These are phyloP conservation scores for Rhinoraja longicauda DNA, from an alignment of 2,797 vertebrate species.

Conservation along the genomic window DNA sequence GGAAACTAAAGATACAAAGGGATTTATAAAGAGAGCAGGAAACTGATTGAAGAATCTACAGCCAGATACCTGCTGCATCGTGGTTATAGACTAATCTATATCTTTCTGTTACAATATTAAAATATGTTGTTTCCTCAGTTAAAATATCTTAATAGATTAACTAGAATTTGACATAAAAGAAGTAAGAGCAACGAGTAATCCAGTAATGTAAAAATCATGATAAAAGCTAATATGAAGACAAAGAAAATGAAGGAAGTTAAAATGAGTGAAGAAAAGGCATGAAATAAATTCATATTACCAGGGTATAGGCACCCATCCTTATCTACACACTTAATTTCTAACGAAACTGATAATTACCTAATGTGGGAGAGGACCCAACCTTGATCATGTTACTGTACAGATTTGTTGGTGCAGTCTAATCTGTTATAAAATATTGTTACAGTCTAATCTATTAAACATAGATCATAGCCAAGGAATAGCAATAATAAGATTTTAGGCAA, in stretches of 20 bases:
- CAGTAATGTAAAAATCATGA: not conserved
- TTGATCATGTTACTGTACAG: not conserved
- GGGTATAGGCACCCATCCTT: not conserved
- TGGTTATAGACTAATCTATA: not conserved
- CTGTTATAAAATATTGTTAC: slow-evolving; percentile 7
- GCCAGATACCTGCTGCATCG: not conserved
- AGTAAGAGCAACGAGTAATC: not conserved
- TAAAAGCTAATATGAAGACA: not conserved
- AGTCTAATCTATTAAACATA: slow-evolving; percentile 1
- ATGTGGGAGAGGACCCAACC: not conserved
- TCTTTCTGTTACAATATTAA: not conserved
- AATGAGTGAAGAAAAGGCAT: not conserved
- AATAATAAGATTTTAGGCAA: not conserved
- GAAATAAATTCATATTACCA: not conserved
- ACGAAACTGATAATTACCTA: not conserved
- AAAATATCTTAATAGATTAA: not conserved
- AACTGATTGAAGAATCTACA: not conserved
- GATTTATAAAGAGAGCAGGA: not conserved
- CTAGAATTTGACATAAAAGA: not conserved
- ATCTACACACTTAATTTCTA: not conserved
- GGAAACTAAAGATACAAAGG: not conserved
- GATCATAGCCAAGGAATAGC: not conserved
- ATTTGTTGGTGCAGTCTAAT: not conserved
- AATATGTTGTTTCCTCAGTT: not conserved
- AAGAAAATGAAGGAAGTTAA: not conserved